Evolutionary conservation across 2,888 invertebrate species (phyloP), one percentile per base, ranked within the genome.

Genomic region (Lymantria monacha): DNA sequence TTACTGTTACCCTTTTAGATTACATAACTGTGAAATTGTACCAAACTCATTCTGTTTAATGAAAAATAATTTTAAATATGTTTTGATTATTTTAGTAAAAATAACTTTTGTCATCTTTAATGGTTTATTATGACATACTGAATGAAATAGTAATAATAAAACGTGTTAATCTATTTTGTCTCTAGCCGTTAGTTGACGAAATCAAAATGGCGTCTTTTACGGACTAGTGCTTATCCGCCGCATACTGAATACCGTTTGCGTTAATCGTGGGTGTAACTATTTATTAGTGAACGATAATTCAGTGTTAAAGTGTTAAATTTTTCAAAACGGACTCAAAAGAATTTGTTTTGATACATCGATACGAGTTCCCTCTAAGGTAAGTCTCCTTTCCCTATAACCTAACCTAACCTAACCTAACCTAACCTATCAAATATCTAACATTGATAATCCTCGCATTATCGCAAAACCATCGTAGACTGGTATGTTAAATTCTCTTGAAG

Each of bases 201-300:
- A 90, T 90, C 90, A 91, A 91, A 90, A 91, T 91, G 90, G 91
- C 90, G 88, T 87, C 85, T 83, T 84, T 85, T 83, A 83, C 81
- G 80, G 81, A 76, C 77, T 88, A 87, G 85, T 81, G 82, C 83
- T 78, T 83, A 85, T 86, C 83, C 76, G 85, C 87, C 87, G 87
- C 81, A 83, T 79, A 82, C 76, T 76, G 74, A 68, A 70, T 70
- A 71, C 71, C 68, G 76, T 79, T 81, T 79, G 72, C 61, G 66
- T 69, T 69, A 70, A 73, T 74, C 73, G 76, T 72, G 80, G 68
- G 78, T 78, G 81, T 70, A 73, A 69, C 70, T 74, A 76, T 77
- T 79, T 77, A 70, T 65, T 73, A 77, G 86, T 88, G 87, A 76
- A 82, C 79, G 66, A 69, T 72, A 70, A 69, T 66, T 63, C 53